Evolutionary conservation across 92 coral and sea anemone genomes (phyloP).

Genomic region (Siderastrea siderea): DNA sequence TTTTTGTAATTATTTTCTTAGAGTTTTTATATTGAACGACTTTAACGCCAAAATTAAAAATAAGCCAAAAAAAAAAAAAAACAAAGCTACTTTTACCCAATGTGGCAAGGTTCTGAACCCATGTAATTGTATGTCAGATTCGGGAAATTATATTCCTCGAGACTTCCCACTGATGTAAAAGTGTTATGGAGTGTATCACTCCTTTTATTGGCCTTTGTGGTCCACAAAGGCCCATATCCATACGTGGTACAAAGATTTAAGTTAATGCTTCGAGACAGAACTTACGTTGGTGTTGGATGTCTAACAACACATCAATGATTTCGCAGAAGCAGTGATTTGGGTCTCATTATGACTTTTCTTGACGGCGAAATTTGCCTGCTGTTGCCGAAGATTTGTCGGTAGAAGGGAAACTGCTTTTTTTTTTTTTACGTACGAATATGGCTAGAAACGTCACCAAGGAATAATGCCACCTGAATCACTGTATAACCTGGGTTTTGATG

Average conservation of each 20-base stretch:
- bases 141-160: neutral
- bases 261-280: neutral
- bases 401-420: neutral
- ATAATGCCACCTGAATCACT: neutral
- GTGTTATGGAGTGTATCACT: slow-evolving; percentile 44
- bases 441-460: neutral
- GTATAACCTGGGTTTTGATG: neutral
- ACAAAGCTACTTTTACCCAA: no score
- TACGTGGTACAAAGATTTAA: slow-evolving; percentile 21
- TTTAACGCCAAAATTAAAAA: no score
- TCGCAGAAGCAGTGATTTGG: neutral
- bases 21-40: no score
- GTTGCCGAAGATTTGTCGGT: neutral
- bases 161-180: neutral
- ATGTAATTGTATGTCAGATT: neutral
- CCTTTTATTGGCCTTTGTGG: neutral
- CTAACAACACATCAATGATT: neutral
- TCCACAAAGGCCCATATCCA: slow-evolving; percentile 1
- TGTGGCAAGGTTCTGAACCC: no score
- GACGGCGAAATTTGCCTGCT: neutral
- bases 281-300: neutral
- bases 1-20: no score
- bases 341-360: neutral
- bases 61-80: no score
- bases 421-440: neutral